Evolutionary conservation across 2,797 vertebrate species (phyloP), one percentile per base, ranked within the genome.

Genomic region (Macroramphosus scolopax): DNA sequence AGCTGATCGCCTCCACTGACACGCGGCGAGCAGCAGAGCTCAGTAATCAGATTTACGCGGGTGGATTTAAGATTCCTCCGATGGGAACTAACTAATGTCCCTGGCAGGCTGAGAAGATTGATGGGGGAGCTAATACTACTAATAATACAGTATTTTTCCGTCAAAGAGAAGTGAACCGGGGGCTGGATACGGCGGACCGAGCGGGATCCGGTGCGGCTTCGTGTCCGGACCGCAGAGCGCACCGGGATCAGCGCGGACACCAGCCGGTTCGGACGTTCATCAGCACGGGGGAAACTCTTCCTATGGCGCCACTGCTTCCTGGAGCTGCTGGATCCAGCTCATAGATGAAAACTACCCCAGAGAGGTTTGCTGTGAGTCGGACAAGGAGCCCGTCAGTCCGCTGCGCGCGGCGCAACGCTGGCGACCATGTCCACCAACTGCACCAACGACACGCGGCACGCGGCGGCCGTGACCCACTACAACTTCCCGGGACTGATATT

Each of bases 401-500:
- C 46, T 40, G 46, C 16, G 50, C 57, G 1, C 38, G 48, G 44
- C 24, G 20, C 16, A 5, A 20, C 44, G 17, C 42, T 42, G 43
- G 71, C 12, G 56, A 81, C 35, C 54, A 87, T 87, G 85, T 68
- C 48, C 39, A 14, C 57, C 0, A 53, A 50, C 0, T 11, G 2
- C 2, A 34, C 3, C 40, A 72, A 73, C 75, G 12, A 17, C 42
- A 58, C 72, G 29, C 45, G 17, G 40, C 42, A 40, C 0, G 42
- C 28, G 30, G 52, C 2, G 55, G 16, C 54, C 0, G 47, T 2
- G 53, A 18, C 54, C 0, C 8, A 54, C 11, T 67, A 90, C 60
- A 91, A 91, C 76, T 72, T 93, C 53, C 81, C 90, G 7, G 88
- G 93, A 61, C 87, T 94, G 31, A 54, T 94, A 15, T 84, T 94